Evolutionary conservation across 1,140 invertebrate species (phyloP), one percentile per base, ranked within the genome.

Genomic region (Hestina assimilis): DNA sequence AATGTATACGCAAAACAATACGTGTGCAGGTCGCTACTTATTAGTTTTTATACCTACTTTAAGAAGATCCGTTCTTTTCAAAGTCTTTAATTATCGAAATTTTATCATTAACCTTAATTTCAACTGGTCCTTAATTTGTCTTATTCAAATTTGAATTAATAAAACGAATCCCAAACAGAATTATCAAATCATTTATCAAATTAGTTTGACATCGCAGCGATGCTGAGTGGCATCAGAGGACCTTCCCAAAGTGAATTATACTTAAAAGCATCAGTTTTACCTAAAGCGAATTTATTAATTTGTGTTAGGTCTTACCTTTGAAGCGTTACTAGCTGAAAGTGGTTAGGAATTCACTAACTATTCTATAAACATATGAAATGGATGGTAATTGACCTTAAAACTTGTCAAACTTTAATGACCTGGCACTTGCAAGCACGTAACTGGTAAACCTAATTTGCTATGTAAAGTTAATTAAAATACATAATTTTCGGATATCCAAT

Each of bases 281-380:
- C 57, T 45, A 53, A 65, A 74, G 60, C 50, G 63, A 70, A 66
- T 59, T n/a, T 73, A 79, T 79, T 78, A 75, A 75, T 59, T 76
- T 69, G 56, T 69, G 47, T 55, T 48, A 74, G 72, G 65, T 52
- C 52, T 60, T 55, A 66, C 66, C 70, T 78, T 75, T 75, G 62
- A 73, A 64, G 51, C 51, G 54, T 45, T 46, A 46, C 60, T 70
- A 48, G 45, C 50, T 23, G 60, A 61, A 71, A 65, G 52, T 60
- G 59, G 59, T 69, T 66, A 63, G 65, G 43, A 62, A 66, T 69
- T 73, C 63, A 47, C 57, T 42, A 69, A 76, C 64, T 69, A 59
- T 71, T 48, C 53, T 51, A 42, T 53, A 60, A 57, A 59, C 64
- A 67, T 59, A 63, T 59, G 54, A 38, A 58, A 63, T 59, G 29